Conservation (phyloP, 2,113 vertebrate genomes). For the Pipa parva region DNA sequence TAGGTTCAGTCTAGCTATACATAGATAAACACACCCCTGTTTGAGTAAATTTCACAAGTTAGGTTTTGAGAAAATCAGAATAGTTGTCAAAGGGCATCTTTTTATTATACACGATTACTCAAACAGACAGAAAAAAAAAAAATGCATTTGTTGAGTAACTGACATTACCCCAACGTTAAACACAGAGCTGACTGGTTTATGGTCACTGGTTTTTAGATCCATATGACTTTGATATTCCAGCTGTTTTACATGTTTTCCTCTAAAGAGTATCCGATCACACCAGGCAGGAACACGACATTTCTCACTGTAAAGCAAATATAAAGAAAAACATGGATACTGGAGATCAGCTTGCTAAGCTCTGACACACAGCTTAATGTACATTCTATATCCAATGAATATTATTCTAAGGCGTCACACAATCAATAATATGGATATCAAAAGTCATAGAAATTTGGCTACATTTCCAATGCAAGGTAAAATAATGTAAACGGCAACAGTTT, state of each 20-base stretch:
- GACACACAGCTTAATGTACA: too few relatives aligned
- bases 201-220: constrained; percentile 88
- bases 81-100: neutral
- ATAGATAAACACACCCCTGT: too few relatives aligned
- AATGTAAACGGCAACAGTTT: too few relatives aligned
- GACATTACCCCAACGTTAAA: constrained; percentile 79
- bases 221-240: constrained; percentile 87
- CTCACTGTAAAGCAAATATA: constrained; percentile 69
- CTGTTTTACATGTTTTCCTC: constrained; percentile 78
- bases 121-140: neutral
- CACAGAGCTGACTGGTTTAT: constrained; percentile 91
- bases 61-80: too few relatives aligned
- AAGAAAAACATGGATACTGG: neutral
- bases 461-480: too few relatives aligned
- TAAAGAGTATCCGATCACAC: constrained; percentile 94
- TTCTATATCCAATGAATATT: too few relatives aligned
- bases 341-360: neutral
- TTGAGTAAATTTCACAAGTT: too few relatives aligned
- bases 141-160: neutral
- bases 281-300: constrained; percentile 90
- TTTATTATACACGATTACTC: neutral
- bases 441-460: too few relatives aligned
- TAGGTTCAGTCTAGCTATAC: too few relatives aligned
- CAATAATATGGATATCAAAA: too few relatives aligned
- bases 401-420: too few relatives aligned